Conservation (phyloP, 2,888 invertebrate species). For the Amiota minor region DNA sequence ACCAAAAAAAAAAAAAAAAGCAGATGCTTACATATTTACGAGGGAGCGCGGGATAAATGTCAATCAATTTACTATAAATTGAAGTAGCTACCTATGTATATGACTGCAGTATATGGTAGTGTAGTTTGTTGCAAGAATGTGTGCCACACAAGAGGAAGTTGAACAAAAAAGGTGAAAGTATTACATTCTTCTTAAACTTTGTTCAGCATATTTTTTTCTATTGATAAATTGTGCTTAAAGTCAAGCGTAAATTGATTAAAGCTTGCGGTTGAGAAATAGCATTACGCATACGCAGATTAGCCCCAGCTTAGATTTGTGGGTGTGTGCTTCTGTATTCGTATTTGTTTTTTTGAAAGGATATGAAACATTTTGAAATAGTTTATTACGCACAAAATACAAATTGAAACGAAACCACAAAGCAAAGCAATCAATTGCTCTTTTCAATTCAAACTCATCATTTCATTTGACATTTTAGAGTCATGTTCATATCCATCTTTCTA, state of each 20-base stretch:
- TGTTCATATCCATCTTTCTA: too few relatives aligned
- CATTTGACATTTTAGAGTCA: too few relatives aligned
- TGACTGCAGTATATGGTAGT: too few relatives aligned
- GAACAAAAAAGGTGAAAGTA: neutral
- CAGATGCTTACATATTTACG: neutral
- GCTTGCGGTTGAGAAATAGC: neutral
- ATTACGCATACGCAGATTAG: neutral
- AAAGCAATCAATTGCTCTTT: too few relatives aligned
- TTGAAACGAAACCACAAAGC: too few relatives aligned
- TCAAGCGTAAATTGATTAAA: neutral
- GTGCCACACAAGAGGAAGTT: too few relatives aligned
- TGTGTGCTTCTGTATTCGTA: neutral
- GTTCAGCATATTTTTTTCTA: neutral
- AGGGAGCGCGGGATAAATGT: constrained; percentile 51
- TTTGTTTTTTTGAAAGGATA: neutral
- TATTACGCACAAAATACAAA: too few relatives aligned
- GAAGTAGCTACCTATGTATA: too few relatives aligned
- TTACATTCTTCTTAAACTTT: neutral
- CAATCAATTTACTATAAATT: constrained; percentile 50
- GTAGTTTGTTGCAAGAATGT: neutral
- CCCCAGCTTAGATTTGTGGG: neutral
- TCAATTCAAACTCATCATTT: too few relatives aligned
- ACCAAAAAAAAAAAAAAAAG: constrained; percentile 39
- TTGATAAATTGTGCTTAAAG: neutral
- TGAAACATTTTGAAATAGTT: too few relatives aligned